Evolutionary conservation across 2,797 vertebrate species (phyloP), one percentile per base, ranked within the genome.

Genomic region (Neoniphon sammara): DNA sequence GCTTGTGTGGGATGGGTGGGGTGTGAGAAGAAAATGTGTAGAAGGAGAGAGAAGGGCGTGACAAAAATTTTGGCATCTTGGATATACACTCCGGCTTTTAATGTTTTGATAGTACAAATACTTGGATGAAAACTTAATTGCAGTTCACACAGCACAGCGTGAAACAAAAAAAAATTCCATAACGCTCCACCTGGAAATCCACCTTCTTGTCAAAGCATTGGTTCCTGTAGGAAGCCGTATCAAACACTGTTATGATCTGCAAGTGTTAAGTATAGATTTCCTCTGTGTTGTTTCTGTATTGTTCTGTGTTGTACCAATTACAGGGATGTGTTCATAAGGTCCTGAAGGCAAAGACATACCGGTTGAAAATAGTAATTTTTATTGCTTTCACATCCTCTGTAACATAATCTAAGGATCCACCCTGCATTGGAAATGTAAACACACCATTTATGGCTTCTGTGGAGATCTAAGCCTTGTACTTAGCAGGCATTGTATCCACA

Each of bases 1-100:
- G 57, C 39, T 25, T 30, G 39, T 20, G 47, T 75, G 54, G 52
- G 64, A 69, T 56, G 70, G 73, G 75, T 79, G 68, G 39, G 53
- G 80, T 77, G 75, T 83, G 42, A 79, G 53, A 85, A 77, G 30
- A 18, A 7, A 74, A 49, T 11, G 36, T 42, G 36, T 31, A 21
- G 44, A 69, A 67, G 56, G 49, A 18, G 52, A 70, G 20, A 49
- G 4, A 66, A 31, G 46, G 81, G 87, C 56, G 75, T 63, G 79
- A 39, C 57, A 56, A 54, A 66, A 69, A 66, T 66, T 70, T 70
- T n/a, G 15, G 39, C 11, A 78, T 65, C 66, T 69, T 58, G 59
- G 31, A 66, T 36, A n/a, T 1, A 2, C 20, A 18, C n/a, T 21
- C 30, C n/a, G 6, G 1, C 20, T 56, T 39, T 61, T 58, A 36